Evolutionary conservation across 2,797 vertebrate species (phyloP), one percentile per base, ranked within the genome.

Genomic region (Melanotaenia boesemani): DNA sequence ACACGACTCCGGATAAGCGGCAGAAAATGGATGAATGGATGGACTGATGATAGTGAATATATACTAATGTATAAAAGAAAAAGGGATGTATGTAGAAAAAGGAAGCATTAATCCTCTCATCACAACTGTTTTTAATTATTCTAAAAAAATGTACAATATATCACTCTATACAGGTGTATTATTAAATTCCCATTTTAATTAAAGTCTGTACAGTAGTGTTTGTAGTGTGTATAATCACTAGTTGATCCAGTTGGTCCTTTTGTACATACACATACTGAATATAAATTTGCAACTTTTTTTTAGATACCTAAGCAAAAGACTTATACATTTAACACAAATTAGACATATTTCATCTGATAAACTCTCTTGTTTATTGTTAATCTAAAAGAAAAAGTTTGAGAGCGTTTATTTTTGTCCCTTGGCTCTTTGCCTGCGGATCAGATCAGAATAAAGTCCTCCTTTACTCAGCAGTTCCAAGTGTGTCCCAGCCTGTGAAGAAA

Each of bases 361-460:
- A 76, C 32, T 20, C 37, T 15, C 76, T 64, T 36, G 70, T 60
- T 69, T 63, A 76, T 34, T 62, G 36, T 56, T 37, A 13, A 57
- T 67, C 61, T 80, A 80, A 13, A 73, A 48, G 76, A 75, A 76
- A 28, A 56, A 7, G 26, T 63, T 28, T 57, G 22, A 5, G 6
- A 11, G 44, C 57, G 46, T 74, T 95, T 77, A 95, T 86, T 93
- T 93, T 66, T 93, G 67, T 12, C 91, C 94, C 72, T 94, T 86
- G 12, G 95, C 83, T 89, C 91, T 91, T 87, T 98, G 97, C 59
- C 97, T 94, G 50, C 91, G 93, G 81, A 97, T 96, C 30, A 98
- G 94, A 72, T 97, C 96, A 0, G 96, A 93, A 1, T 98, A 98
- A 15, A 97, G 84, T 11, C 96, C 96, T 2, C 95, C 95, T 90